These are phyloP conservation scores for Lissocephala sabroskyi DNA, from an alignment of 2,888 invertebrate genomes.

Conservation along the genomic window DNA sequence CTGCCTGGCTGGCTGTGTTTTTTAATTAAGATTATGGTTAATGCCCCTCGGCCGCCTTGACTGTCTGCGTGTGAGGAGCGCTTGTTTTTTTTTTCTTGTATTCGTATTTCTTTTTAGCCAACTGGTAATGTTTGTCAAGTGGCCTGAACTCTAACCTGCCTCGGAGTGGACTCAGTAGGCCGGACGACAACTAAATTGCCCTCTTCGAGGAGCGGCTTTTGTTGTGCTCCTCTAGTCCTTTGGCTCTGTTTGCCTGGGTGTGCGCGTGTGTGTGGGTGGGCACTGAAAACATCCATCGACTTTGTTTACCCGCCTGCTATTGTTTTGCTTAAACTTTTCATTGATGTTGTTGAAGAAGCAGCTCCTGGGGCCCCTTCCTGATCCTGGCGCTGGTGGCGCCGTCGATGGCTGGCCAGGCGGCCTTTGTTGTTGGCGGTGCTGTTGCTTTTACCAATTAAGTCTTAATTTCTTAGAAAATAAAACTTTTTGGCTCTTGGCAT, in stretches of 20 bases:
- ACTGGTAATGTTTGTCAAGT: too few species aligned
- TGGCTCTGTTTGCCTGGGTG: neutral
- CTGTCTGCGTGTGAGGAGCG: slow-evolving; percentile 4
- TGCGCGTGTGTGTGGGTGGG: slow-evolving; percentile 1
- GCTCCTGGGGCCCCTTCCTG: slow-evolving; percentile 11
- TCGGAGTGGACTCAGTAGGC: too few species aligned
- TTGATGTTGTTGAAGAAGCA: slow-evolving; percentile 50
- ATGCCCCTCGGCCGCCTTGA: slow-evolving; percentile 7
- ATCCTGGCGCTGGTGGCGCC: too few species aligned
- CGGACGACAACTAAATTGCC: too few species aligned
- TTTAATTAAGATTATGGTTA: slow-evolving; percentile 43
- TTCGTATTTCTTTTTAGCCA: neutral
- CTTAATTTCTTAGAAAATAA: slow-evolving; percentile 63
- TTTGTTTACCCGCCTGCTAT: slow-evolving; percentile 54
- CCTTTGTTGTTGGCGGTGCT: slow-evolving; percentile 32
- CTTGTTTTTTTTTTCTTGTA: neutral
- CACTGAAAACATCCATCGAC: slow-evolving; percentile 55
- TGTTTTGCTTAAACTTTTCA: slow-evolving; percentile 62
- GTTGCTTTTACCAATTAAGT: slow-evolving; percentile 62
- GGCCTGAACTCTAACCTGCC: too few species aligned
- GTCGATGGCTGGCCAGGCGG: too few species aligned
- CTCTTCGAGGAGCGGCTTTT: too few species aligned
- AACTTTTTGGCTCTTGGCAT: slow-evolving; percentile 57
- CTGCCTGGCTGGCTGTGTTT: slow-evolving; percentile 17
- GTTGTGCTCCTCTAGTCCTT: neutral